A percentile compares a stretch with the other conserved stretches of the same genome.
These are phyloP conservation scores for Scaptomyza pallida DNA, from an alignment of 1,140 invertebrate genomes.

Conservation along the genomic window DNA sequence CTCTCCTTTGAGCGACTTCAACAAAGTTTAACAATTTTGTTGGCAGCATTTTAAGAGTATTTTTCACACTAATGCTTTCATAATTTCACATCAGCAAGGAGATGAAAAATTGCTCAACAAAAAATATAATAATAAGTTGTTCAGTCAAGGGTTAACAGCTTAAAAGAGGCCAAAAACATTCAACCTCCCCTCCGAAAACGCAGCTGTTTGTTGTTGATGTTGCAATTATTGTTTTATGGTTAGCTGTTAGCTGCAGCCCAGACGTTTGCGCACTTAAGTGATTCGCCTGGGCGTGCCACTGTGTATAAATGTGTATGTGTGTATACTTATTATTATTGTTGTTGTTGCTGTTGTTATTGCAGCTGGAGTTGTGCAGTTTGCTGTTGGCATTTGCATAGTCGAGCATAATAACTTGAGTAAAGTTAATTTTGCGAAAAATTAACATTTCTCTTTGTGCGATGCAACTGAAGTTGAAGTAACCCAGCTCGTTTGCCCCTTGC, in stretches of 20 bases:
- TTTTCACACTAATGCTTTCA: not conserved
- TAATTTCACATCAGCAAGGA: not conserved
- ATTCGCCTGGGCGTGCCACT: slow-evolving; percentile 26
- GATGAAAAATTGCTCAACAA: not conserved
- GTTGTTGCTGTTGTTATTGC: slow-evolving; percentile 5
- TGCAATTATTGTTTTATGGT: slow-evolving; percentile 80
- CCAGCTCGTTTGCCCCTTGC: not conserved
- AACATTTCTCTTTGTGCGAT: slow-evolving; percentile 58
- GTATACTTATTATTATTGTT: not conserved
- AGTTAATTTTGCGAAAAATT: slow-evolving; percentile 80
- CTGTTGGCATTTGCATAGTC: slow-evolving; percentile 64
- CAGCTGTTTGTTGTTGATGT: slow-evolving; percentile 63
- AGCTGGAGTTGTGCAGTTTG: slow-evolving; percentile 38
- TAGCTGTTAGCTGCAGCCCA: slow-evolving; percentile 42
- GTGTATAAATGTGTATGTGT: not conserved
- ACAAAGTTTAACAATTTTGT: too few relatives aligned
- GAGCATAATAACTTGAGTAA: slow-evolving; percentile 65
- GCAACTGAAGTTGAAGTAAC: slow-evolving; percentile 36
- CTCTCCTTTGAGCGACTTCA: too few relatives aligned
- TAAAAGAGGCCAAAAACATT: not conserved
- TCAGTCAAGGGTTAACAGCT: not conserved
- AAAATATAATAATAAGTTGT: not conserved
- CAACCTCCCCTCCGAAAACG: not conserved
- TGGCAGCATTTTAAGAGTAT: not conserved
- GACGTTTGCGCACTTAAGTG: slow-evolving; percentile 49